phyloP scores from a whole-genome alignment of 2,797 vertebrate species.

The Odontamblyopus rebecca region DNA sequence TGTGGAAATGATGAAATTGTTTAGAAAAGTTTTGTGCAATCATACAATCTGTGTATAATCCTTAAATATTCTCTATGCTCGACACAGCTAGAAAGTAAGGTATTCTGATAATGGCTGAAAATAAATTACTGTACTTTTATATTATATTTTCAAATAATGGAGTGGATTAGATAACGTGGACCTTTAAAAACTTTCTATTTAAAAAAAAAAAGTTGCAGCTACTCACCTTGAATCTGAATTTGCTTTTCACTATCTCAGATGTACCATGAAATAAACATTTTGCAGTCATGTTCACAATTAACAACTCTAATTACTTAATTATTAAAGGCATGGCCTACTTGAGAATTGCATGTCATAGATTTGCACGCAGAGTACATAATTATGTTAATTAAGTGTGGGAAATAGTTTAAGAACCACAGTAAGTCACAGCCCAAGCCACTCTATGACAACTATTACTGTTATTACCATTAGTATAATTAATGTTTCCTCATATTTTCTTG shows the following conservation, averaged over 20 bases:
- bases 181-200: background rate
- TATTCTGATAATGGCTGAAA: no score
- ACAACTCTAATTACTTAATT: background rate
- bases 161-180: background rate
- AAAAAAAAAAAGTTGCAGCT: background rate
- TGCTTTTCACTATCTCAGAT: background rate
- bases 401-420: background rate
- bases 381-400: background rate
- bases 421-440: background rate
- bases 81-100: background rate
- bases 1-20: conserved; percentile 9
- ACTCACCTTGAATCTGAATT: background rate
- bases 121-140: no score
- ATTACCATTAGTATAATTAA: background rate
- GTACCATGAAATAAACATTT: background rate
- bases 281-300: background rate
- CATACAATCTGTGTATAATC: background rate
- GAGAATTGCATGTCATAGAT: background rate
- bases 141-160: background rate
- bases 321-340: background rate
- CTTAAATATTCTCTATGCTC: background rate
- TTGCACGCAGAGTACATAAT: background rate
- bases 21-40: conserved; percentile 1
- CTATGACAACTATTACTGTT: background rate
- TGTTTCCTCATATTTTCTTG: background rate